A percentile compares a stretch with the other conserved stretches of the same genome.
Conservation (phyloP, 2,113 vertebrate species). For the Scartelaos histophorus region DNA sequence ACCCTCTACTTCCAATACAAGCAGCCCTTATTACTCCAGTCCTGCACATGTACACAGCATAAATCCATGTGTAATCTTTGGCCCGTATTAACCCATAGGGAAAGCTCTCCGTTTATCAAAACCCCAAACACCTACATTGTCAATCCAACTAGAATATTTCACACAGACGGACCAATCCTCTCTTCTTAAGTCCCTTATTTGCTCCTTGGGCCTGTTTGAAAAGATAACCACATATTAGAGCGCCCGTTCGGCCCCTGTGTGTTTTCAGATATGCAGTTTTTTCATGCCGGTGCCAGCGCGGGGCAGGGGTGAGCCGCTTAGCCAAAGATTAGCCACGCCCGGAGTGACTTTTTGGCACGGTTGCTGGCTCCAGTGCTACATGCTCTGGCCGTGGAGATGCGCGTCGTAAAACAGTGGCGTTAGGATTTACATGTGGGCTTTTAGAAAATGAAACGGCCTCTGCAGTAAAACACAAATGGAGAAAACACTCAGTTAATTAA, state of each 20-base stretch:
- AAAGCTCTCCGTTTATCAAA: neutral
- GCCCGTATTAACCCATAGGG: neutral
- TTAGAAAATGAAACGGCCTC: conserved; percentile 1
- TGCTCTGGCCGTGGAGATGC: conserved; percentile 19
- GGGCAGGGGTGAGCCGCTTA: conserved; percentile 34
- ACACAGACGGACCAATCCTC: neutral
- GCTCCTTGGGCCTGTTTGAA: neutral
- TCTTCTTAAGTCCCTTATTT: neutral
- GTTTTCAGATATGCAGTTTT: conserved; percentile 22
- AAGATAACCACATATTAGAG: conserved; percentile 10
- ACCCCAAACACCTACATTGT: neutral
- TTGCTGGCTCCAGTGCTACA: conserved; percentile 20
- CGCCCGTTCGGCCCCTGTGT: conserved; percentile 13
- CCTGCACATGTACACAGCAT: neutral
- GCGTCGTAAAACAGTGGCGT: conserved; percentile 15
- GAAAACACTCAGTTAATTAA: neutral
- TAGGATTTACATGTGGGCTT: conserved; percentile 10
- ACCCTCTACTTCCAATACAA: neutral
- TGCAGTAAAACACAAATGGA: neutral
- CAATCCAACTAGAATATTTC: neutral
- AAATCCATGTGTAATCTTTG: conserved; percentile 4
- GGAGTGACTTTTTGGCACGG: conserved; percentile 47
- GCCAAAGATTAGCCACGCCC: conserved; percentile 39
- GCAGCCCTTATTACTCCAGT: neutral
- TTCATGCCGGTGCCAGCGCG: conserved; percentile 6